Base-by-base conservation (phyloP, 2,113 vertebrate species). In the Ceyx melanurus region DNA sequence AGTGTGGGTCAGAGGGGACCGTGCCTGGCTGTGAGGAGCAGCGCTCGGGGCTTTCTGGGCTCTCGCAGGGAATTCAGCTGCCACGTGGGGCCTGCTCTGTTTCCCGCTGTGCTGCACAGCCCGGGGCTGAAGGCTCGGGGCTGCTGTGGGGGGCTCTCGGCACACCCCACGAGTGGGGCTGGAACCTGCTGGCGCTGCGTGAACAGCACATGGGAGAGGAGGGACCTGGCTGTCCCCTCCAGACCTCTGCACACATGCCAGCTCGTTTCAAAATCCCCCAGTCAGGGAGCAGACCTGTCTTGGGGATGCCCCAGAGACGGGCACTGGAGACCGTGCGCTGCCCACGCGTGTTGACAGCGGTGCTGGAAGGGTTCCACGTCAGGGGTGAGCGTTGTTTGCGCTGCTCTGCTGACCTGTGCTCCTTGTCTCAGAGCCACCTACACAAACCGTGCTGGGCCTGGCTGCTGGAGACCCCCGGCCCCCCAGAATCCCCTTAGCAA, bases 121-220 rank as follows among this genome's bases (percentile, higher is more conserved):
- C 37, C 37, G 37, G 37, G 37, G 37, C 37, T 37, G 37, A 37
- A 37, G 37, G 37, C 37, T 37, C 10, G 3, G 50, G 3, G 58
- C 4, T 6, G 53, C 71, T n/a, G 35, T 4, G 1, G 2, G 9
- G 40, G 64, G 35, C 15, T 21, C 33, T 57, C 23, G 4, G 26
- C 4, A 3, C 6, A 1, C 6, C 67, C 46, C 4, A 0, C 1
- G 5, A 65, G 50, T 2, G 45, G 42, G n/a, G 3, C 14, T 18
- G 2, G 2, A 28, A 11, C 37, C 61, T 26, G 42, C 13, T 21
- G 21, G 6, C 8, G 0, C 10, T 23, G 2, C 50, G 10, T 3
- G 13, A 25, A 11, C 23, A 15, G 2, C 33, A 4, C 56, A 31
- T 33, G 37, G 35, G 33, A n/a, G 31, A 50, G 25, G 31, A n/a